A percentile compares a stretch with the other conserved stretches of the same genome.
Evolutionary conservation across 2,797 vertebrate genomes (phyloP).

Genomic region (Megaceryle alcyon): DNA sequence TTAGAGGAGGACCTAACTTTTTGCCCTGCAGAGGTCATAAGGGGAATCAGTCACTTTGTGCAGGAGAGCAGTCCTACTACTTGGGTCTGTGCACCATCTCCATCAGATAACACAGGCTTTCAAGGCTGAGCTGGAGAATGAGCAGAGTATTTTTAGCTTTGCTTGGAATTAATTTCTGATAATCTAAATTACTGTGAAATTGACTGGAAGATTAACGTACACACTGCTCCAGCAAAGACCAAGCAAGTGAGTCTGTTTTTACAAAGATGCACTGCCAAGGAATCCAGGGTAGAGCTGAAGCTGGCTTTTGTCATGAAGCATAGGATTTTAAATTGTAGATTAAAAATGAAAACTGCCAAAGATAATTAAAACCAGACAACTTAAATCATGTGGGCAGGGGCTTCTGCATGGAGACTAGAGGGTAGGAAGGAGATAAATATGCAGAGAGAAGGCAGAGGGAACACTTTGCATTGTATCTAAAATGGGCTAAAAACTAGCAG

Average conservation of each 20-base stretch:
- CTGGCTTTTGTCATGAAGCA: background rate
- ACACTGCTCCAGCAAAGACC: background rate
- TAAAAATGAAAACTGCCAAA: background rate
- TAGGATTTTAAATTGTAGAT: background rate
- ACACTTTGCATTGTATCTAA: background rate
- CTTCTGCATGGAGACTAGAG: background rate
- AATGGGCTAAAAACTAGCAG: background rate
- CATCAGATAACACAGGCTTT: background rate
- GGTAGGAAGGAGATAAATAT: background rate
- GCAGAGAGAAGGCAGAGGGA: background rate
- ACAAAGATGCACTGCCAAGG: background rate
- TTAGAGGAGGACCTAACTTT: background rate
- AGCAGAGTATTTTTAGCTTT: conserved; percentile 10
- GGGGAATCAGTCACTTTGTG: background rate
- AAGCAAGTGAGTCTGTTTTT: background rate
- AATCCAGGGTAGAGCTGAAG: background rate
- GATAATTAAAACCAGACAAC: background rate
- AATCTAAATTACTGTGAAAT: conserved; percentile 40
- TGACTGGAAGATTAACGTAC: background rate
- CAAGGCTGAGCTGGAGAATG: background rate
- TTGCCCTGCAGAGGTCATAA: background rate
- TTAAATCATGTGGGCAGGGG: background rate
- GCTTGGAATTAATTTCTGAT: conserved; percentile 6
- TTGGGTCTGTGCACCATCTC: background rate
- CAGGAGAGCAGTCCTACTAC: background rate